Evolutionary conservation across 2,888 invertebrate species (phyloP), one percentile per base, ranked within the genome.

Genomic region (Drosophila siamana): DNA sequence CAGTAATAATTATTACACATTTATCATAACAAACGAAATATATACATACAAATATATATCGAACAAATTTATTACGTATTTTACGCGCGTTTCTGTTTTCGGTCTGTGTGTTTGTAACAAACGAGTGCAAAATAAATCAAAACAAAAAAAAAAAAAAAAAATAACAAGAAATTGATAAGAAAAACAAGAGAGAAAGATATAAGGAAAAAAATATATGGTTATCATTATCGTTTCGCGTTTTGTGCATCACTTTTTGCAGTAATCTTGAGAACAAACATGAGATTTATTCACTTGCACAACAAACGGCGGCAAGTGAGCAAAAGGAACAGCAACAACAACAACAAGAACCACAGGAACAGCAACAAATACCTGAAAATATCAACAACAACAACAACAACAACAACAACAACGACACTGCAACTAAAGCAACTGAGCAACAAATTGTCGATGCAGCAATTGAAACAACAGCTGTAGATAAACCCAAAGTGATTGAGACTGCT

Each of bases 181-280:
- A 43, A 47, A 28, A 46, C 6, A 30, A 30, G 13, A 70, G 65
- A 54, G 40, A 41, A 55, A 44, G 46, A n/a, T n/a, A n/a, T n/a
- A n/a, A n/a, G n/a, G n/a, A 15, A 57, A 28, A 48, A 4, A 16
- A 15, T 16, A 52, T 43, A 13, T 60, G 52, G 43, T 72, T 67
- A 78, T 56, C 70, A 55, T 70, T 54, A 64, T 33, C 75, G 81
- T 74, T 51, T 68, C 79, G 86, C 85, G 87, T 79, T 80, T 81
- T 78, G 81, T 85, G 76, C 75, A 76, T 83, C 41, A 44, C 40
- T 86, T 85, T 80, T 92, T 92, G 70, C 91, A 92, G 92, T 91
- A 91, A 92, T 86, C 90, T 92, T 90, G 92, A 92, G 87, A 92
- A 92, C 87, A 90, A 91, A 89, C 84, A 92, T 92, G 92, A 92